These are phyloP conservation scores for Cryptoleucopteryx plumbea DNA, from an alignment of 2,113 vertebrate species.

Conservation along the genomic window DNA sequence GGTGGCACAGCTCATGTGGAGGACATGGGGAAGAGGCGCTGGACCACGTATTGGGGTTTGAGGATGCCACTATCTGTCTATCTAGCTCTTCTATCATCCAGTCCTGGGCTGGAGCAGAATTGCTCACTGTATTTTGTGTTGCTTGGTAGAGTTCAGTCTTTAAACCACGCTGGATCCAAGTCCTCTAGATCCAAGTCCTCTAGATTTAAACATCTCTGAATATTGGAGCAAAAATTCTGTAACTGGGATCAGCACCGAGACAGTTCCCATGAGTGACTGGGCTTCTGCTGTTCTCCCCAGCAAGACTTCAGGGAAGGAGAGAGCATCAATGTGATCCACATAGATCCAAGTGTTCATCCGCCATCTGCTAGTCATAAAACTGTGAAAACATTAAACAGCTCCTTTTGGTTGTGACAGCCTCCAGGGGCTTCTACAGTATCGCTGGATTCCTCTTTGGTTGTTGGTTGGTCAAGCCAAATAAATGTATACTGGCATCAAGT, in stretches of 20 bases:
- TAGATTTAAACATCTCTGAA: not conserved
- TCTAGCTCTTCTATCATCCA: not conserved
- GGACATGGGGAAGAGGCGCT: not conserved
- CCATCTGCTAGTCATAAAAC: not conserved
- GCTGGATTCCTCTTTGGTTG: not conserved
- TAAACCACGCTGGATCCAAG: not conserved
- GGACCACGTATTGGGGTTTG: rapidly evolving
- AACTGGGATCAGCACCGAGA: no score
- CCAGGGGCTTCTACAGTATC: not conserved
- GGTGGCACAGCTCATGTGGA: rapidly evolving
- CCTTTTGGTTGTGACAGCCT: not conserved
- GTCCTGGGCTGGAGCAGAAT: not conserved
- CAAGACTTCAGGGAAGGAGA: not conserved
- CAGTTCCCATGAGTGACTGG: not conserved
- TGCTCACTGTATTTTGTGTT: not conserved
- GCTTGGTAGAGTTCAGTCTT: not conserved
- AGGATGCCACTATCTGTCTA: not conserved
- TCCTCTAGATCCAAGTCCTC: not conserved
- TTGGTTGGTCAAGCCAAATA: not conserved
- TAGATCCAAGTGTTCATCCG: not conserved
- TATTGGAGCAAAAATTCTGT: not conserved
- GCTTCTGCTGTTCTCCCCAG: not conserved
- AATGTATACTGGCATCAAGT: not conserved
- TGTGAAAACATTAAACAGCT: not conserved
- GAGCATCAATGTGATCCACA: not conserved